Base-by-base conservation (phyloP, 2,113 vertebrate genomes). In the Argyrosomus japonicus region DNA sequence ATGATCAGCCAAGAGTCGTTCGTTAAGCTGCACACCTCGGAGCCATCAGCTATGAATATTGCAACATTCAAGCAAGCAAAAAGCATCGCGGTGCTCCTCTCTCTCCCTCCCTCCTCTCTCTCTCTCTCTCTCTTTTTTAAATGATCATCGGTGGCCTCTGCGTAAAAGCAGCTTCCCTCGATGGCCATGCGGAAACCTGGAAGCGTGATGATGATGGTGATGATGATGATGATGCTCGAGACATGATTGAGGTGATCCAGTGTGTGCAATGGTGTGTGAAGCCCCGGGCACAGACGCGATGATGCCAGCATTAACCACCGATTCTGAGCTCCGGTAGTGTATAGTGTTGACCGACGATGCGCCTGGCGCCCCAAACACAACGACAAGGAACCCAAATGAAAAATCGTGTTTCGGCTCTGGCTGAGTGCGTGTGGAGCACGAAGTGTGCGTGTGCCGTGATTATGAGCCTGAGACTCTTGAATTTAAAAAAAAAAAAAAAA, bases 121-220 rank as follows among this genome's bases (percentile, higher is more conserved):
- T 2, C 50, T 51, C 1, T 1, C 32, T 18, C 57, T 36, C 6
- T 36, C 7, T 1, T 7, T 13, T 29, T 75, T 13, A 51, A 81
- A 78, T 60, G 18, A 69, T 61, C 60, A 19, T 48, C 68, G 15
- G 63, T 58, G 80, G 87, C 76, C 73, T 71, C 56, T 87, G 89
- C 87, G 86, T 92, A 84, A 83, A 89, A 56, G 77, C 64, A 50
- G 53, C 54, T 61, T 74, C 82, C 83, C 74, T 84, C 68, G 47
- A 68, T 78, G 70, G 17, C 57, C 83, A 84, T 70, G 81, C 76
- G 63, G 61, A 81, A 40, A 68, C 71, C 81, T 50, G 47, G 69
- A 54, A 74, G 80, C 75, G 68, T 77, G 86, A 78, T 80, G 63
- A 78, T 79, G 64, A 36, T 8, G 36, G 65, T 77, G 86, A 78